Base-by-base conservation (phyloP, 2,797 vertebrate genomes). In the Enteromius viviparus region DNA sequence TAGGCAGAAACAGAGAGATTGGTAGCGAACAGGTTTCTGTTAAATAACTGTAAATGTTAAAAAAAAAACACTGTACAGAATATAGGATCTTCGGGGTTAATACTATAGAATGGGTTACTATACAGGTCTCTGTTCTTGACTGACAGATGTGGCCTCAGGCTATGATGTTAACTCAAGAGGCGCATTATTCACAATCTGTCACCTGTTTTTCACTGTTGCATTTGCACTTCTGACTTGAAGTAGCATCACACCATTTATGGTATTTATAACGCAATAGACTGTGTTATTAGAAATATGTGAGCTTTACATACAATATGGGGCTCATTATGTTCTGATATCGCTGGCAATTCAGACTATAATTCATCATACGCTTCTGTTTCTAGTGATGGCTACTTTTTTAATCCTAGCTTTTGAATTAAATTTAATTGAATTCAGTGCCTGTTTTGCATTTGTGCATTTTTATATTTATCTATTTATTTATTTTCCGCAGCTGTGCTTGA, bases 401-500 rank as follows among this genome's bases (percentile, higher is more conserved):
- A 11, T 32, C 9, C 11, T 55, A 12, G 10, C 11, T 55, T 75
- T 37, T 55, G 2, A 71, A 29, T 49, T 10, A 10, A 71, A 71
- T 51, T 32, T 7, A 42, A 42, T 76, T 60, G 23, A 60, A 60
- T 60, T 60, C n/a, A 6, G 34, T 60, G n/a, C 9, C 21, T 10
- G n/a, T 75, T 47, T 49, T 37, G 29, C 40, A 51, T 68, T 42
- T 69, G 8, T 42, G 34, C n/a, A 15, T 49, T 49, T 45, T 42
- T 42, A 42, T 42, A 42, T 42, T 42, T 10, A 42, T 42, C 40
- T 42, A 10, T 45, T 45, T 45, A 12, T 45, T 45, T 45, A 42
- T 69, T 79, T 29, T 69, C 23, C 3, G 5, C 53, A 65, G 45
- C 55, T 84, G 58, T 76, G 37, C 29, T 65, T 84, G 47, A 76